Base-by-base conservation (phyloP, 2,888 invertebrate species). In the Emesis furor region DNA sequence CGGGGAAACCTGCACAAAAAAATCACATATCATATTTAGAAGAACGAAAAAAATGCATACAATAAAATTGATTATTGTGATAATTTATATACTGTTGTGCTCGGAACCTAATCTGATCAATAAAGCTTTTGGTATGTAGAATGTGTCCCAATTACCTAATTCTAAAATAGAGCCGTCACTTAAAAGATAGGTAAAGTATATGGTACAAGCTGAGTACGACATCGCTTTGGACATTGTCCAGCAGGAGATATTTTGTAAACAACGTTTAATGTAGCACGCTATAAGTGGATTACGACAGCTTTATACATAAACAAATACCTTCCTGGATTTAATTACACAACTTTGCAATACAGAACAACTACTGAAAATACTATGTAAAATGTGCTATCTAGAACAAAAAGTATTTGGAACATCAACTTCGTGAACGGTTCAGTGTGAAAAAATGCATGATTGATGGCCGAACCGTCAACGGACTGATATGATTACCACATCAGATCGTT, bases 1-100 rank as follows among this genome's bases (percentile, higher is more conserved):
- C 99, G 97, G 99, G 99, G 97, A 99, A 99, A 98, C 99, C 99
- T 99, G 98, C 88, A 89, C 91, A 96, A 95, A 95, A 96, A 96
- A 89, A 93, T 93, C 88, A 93, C 89, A 93, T 89, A 86, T 93
- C 90, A 93, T 83, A 81, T 73, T 86, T 78, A 85, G 17, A 79
- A 62, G 17, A 24, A 17, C 46, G 35, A 39, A 12, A 91, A 83
- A 91, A 92, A 92, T 90, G 92, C 94, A 95, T 94, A 94, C 93
- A 92, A 92, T 91, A 86, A 91, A 91, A 92, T 46, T 32, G 30
- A 17, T 32, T 46, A 67, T 35, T 75, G 51, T n/a, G n/a, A 65
- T 14, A 67, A 30, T 46, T 46, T 74, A 42, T 55, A 42, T 65
- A 65, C 42, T 74, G 89, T 85, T 86, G 87, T 91, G 92, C 90